These are phyloP conservation scores for Betta splendens DNA, from an alignment of 2,797 vertebrate species.

Conservation along the genomic window DNA sequence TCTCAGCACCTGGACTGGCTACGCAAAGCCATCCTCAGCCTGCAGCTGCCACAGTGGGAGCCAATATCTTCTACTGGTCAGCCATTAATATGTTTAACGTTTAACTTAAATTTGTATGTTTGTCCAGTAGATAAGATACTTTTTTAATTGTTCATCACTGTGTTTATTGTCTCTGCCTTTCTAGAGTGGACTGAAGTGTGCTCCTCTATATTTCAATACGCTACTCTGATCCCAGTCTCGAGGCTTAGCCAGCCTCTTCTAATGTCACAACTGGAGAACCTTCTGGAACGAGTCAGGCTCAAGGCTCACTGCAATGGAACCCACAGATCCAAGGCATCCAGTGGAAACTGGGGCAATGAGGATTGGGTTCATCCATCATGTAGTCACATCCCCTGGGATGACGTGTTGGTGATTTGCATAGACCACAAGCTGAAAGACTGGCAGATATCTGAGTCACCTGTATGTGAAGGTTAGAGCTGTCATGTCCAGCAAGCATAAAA, in stretches of 20 bases:
- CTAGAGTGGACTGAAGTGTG: slow-evolving; percentile 87
- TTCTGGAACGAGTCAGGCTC: slow-evolving; percentile 81
- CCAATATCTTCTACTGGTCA: slow-evolving; percentile 79
- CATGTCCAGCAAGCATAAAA: too few relatives aligned
- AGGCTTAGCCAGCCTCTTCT: slow-evolving; percentile 84
- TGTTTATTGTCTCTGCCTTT: not conserved
- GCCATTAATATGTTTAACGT: slow-evolving; percentile 19
- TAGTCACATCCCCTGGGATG: slow-evolving; percentile 89
- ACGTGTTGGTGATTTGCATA: slow-evolving; percentile 86
- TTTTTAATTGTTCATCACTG: not conserved
- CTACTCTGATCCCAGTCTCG: slow-evolving; percentile 85
- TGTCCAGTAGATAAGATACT: not conserved
- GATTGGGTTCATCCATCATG: slow-evolving; percentile 63
- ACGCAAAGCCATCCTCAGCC: slow-evolving; percentile 84
- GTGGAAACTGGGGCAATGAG: slow-evolving; percentile 41
- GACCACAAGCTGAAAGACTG: slow-evolving; percentile 94
- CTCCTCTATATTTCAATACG: slow-evolving; percentile 83
- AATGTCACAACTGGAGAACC: slow-evolving; percentile 87
- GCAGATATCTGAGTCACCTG: slow-evolving; percentile 75
- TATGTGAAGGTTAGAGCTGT: slow-evolving; percentile 79
- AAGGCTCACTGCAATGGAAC: slow-evolving; percentile 39
- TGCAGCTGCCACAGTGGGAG: slow-evolving; percentile 89
- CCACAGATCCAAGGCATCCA: slow-evolving; percentile 24
- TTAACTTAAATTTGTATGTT: not conserved
- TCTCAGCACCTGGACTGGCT: slow-evolving; percentile 88